Percentiles rank a stretch among this genome's conserved stretches.
Evolutionary conservation across 2,888 invertebrate genomes (phyloP).

Genomic region (Pegoplata infirma): DNA sequence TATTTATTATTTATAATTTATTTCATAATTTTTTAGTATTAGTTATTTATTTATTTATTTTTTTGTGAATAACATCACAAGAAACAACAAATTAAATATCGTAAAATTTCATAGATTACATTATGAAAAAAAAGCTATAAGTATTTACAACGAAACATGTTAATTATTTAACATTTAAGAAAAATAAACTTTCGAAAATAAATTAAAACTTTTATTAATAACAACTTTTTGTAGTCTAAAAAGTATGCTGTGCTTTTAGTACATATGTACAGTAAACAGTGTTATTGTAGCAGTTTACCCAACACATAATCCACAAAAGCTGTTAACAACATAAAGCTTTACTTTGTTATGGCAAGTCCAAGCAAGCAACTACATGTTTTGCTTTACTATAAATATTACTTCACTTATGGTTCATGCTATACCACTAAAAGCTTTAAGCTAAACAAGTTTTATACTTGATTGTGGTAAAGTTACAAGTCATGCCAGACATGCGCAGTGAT

Average conservation of each 20-base stretch:
- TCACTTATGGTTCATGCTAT: too few species aligned
- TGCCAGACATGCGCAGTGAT: too few species aligned
- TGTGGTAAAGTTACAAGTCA: too few species aligned
- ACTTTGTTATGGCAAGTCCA: too few species aligned
- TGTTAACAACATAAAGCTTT: not conserved
- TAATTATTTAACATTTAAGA: conserved; percentile 19
- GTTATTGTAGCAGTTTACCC: not conserved
- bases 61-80: conserved; percentile 18
- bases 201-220: not conserved
- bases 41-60: conserved; percentile 35
- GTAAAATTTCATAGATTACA: conserved; percentile 9
- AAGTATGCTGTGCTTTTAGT: not conserved
- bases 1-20: conserved; percentile 41
- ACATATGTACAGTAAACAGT: not conserved
- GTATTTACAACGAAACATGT: conserved; percentile 5
- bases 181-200: conserved; percentile 6
- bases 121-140: conserved; percentile 22
- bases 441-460: too few species aligned
- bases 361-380: too few species aligned
- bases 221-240: not conserved
- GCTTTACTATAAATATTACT: not conserved
- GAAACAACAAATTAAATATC: conserved; percentile 5
- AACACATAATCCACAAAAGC: not conserved
- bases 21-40: conserved; percentile 37
- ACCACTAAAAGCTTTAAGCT: too few species aligned